A percentile compares a stretch with the other conserved stretches of the same genome.
Conservation (phyloP, 2,113 vertebrate species). For the Monarcha castaneiventris region DNA sequence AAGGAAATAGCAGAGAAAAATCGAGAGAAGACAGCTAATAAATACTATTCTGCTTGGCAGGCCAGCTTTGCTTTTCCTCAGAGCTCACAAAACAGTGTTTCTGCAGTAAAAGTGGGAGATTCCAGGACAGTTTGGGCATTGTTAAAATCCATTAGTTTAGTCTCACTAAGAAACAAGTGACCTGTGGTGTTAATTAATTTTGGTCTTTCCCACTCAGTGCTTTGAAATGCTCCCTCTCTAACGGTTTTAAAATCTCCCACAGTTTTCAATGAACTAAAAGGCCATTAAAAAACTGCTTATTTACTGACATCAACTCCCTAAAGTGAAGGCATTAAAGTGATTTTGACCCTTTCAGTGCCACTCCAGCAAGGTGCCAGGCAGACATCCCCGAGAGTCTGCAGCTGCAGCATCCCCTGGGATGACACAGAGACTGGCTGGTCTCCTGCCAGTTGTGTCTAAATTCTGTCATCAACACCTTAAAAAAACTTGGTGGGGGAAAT, state of each 20-base stretch:
- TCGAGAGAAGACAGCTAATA: background rate
- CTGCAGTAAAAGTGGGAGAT: background rate
- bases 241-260: background rate
- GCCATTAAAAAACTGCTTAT: background rate
- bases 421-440: background rate
- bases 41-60: background rate
- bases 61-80: background rate
- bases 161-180: background rate
- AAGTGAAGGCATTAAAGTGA: background rate
- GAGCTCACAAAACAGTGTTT: background rate
- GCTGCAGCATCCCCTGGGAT: background rate
- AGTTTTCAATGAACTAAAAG: background rate
- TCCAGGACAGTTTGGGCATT: background rate
- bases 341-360: background rate
- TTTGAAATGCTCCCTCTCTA: background rate
- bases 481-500: background rate
- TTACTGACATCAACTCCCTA: background rate
- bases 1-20: background rate
- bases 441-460: background rate
- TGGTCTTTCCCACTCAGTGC: background rate
- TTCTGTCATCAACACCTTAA: background rate
- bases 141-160: background rate
- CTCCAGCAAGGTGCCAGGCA: background rate
- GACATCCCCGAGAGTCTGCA: background rate
- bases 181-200: background rate